A percentile compares a stretch with the other conserved stretches of the same genome.
Evolutionary conservation across 2,888 invertebrate species (phyloP).

Genomic region (Cosmorhoe ocellata): DNA sequence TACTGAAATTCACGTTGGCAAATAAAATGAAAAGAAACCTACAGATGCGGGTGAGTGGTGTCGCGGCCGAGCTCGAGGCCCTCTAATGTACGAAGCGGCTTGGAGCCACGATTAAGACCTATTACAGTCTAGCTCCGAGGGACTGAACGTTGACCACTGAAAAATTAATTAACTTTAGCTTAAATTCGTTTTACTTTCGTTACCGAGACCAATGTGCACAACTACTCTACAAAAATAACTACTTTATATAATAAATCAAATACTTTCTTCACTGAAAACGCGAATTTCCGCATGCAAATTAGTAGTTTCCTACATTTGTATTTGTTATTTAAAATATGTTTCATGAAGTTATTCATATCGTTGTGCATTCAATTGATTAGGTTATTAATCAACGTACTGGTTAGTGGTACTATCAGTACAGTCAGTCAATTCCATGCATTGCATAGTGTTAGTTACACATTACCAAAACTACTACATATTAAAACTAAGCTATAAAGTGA

Average conservation of each 20-base stretch:
- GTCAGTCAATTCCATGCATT: constrained; percentile 23
- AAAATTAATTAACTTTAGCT: constrained; percentile 74
- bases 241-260: constrained; percentile 34
- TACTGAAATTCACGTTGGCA: constrained; percentile 40
- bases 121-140: constrained; percentile 75
- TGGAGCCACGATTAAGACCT: constrained; percentile 54
- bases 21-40: constrained; percentile 69
- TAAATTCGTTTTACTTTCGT: constrained; percentile 49
- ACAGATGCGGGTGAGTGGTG: constrained; percentile 72
- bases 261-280: constrained; percentile 19
- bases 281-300: constrained; percentile 43
- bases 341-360: neutral
- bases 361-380: constrained; percentile 1
- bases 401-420: constrained; percentile 15
- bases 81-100: constrained; percentile 65
- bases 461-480: constrained; percentile 6
- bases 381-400: neutral
- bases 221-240: constrained; percentile 39
- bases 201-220: constrained; percentile 64
- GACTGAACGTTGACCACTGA: constrained; percentile 79
- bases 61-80: constrained; percentile 73
- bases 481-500: constrained; percentile 3
- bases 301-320: constrained; percentile 1
- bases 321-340: constrained; percentile 6
- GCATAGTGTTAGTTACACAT: constrained; percentile 26